These are phyloP conservation scores for Gibbula magus DNA, from an alignment of 2,888 invertebrate genomes.

Conservation along the genomic window DNA sequence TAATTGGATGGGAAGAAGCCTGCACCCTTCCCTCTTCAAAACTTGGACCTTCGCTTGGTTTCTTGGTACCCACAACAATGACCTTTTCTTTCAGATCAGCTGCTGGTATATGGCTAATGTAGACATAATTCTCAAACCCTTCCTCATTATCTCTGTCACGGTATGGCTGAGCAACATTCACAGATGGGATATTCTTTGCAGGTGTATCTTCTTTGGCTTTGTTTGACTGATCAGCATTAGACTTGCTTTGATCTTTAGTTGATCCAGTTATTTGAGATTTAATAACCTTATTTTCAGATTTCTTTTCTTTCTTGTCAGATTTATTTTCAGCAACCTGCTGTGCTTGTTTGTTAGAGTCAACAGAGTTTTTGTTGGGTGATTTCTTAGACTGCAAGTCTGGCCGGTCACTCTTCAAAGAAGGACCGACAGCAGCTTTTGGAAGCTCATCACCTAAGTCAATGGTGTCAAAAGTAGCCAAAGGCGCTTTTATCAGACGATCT, in stretches of 20 bases:
- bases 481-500: conserved; percentile 48
- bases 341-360: background rate
- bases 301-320: conserved; percentile 1
- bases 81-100: background rate
- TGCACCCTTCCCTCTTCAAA: background rate
- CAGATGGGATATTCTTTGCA: background rate
- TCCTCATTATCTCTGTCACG: conserved; percentile 18
- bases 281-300: background rate
- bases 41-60: background rate
- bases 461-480: conserved; percentile 69
- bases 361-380: background rate
- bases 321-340: background rate
- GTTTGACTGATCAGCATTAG: background rate
- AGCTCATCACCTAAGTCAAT: conserved; percentile 61
- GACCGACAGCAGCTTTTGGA: conserved; percentile 5
- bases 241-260: background rate
- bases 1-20: background rate
- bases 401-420: conserved; percentile 5
- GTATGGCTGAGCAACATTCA: background rate
- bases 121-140: conserved; percentile 24
- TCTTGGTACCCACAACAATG: conserved; percentile 2
- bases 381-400: background rate
- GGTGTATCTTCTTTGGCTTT: background rate
- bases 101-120: conserved; percentile 21
- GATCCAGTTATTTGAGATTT: background rate